Base-by-base conservation (phyloP, 2,113 vertebrate genomes). In the Saguinus midas region DNA sequence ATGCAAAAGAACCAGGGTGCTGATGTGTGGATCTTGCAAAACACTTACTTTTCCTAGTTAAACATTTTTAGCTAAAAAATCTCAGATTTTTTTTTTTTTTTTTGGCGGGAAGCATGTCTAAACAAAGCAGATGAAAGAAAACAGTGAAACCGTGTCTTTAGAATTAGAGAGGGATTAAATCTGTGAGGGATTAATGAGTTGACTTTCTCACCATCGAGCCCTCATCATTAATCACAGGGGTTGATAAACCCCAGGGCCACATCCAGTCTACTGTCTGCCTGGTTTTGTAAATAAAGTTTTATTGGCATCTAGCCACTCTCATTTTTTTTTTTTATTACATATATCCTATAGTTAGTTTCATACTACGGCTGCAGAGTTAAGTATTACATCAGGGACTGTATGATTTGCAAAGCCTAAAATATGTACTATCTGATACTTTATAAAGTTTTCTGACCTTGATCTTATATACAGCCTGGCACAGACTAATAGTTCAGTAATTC, bases 211-310 rank as follows among this genome's bases (percentile, higher is more conserved):
- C 14, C 13, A 35, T 55, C 20, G 14, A 7, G 29, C 48, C 13
- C 9, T 8, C 58, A 10, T 87, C 8, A 23, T 68, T 29, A 50
- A n/a, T 55, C 8, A 52, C 3, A 61, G 20, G 10, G 12, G 1
- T 23, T 82, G 37, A 43, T 57, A 45, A 92, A 27, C 20, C 16
- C 17, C 3, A 43, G 18, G 29, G 43, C 50, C 35, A 55, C 25
- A 29, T 76, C 11, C 64, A 55, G 5, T 48, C 25, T 72, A 16
- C 4, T 48, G 0, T 37, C n/a, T 86, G 6, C 35, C 6, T 52
- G 16, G 17, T 45, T 95, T 83, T 86, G 12, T 66, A 50, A 87
- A 91, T 86, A 95, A 95, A 84, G 75, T 87, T 93, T 92, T 64
- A 90, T 48, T 94, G 25, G 58, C 57, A 84, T 29, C 93, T 0